Evolutionary conservation across 2,888 invertebrate species (phyloP), one percentile per base, ranked within the genome.

Genomic region (Drosophila gaucha): DNA sequence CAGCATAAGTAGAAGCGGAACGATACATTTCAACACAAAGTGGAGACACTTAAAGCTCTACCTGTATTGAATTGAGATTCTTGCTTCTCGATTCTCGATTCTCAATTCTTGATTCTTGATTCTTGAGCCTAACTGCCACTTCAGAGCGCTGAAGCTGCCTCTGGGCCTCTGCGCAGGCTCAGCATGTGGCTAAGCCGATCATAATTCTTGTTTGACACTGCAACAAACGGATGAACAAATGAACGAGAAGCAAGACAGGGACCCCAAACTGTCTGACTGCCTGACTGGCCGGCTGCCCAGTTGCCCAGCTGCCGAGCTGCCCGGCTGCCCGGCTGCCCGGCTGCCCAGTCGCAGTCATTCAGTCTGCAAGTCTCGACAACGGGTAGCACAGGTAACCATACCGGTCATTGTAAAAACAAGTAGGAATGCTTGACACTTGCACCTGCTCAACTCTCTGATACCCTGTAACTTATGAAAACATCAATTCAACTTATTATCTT

Each of bases 171-270:
- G 73, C 49, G 36, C 59, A 74, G 80, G 87, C 89, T 88, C 90
- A 90, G 90, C 90, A 90, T 90, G 90, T 90, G 90, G 90, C 90
- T 90, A 90, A 90, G 90, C 90, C 90, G 90, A 90, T 90, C 90
- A 90, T 90, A 90, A 90, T 90, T 90, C 90, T 90, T 90, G 90
- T 90, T 90, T 90, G 90, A 90, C 90, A 90, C 83, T 80, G 78
- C 79, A 83, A 85, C 84, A 85, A 84, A 84, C 80, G 86, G 78
- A 84, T 86, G 86, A 86, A 86, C 84, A 84, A 84, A 84, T 84
- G 86, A 84, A 84, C 86, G 84, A 84, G 84, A 77, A 77, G 82
- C 82, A 60, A 72, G 68, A 78, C 75, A 75, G 67, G 66, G 63
- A 56, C 62, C 62, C 68, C 58, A 70, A 74, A 60, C 73, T 46